Evolutionary conservation across 2,888 invertebrate genomes (phyloP).

Genomic region (Protonemura montana): DNA sequence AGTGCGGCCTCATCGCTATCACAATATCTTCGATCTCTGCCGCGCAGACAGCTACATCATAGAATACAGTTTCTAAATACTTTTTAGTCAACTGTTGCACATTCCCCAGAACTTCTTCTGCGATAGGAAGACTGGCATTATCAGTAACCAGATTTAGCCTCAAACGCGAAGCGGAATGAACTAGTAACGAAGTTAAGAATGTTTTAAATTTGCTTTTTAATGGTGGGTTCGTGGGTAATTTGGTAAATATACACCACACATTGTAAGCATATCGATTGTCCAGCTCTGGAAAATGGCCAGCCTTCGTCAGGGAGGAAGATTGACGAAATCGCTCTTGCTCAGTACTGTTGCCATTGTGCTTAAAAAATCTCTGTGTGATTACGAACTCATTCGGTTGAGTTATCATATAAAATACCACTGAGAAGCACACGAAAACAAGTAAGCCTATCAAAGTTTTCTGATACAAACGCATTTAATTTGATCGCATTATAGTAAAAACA

Average conservation of each 20-base stretch:
- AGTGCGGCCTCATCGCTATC: slow-evolving; percentile 72
- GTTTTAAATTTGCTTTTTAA: slow-evolving; percentile 63
- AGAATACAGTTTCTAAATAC: slow-evolving; percentile 56
- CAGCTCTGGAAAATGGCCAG: not conserved
- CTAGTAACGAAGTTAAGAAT: slow-evolving; percentile 62
- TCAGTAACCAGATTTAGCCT: slow-evolving; percentile 71
- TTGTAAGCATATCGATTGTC: slow-evolving; percentile 56
- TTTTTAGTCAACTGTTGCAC: slow-evolving; percentile 53
- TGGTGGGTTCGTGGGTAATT: slow-evolving; percentile 63
- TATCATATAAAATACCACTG: slow-evolving; percentile 56
- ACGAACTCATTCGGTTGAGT: slow-evolving; percentile 51
- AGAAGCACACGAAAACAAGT: slow-evolving; percentile 49
- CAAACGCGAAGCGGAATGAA: slow-evolving; percentile 62
- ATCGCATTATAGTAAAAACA: slow-evolving; percentile 21
- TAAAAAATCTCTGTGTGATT: not conserved
- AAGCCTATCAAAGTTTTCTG: slow-evolving; percentile 56
- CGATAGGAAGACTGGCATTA: slow-evolving; percentile 64
- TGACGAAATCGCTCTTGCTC: not conserved
- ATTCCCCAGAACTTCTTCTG: slow-evolving; percentile 61
- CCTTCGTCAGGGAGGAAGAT: slow-evolving; percentile 34
- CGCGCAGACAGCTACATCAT: slow-evolving; percentile 70
- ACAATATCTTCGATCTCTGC: slow-evolving; percentile 69
- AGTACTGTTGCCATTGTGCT: not conserved
- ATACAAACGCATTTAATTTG: slow-evolving; percentile 57
- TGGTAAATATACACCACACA: slow-evolving; percentile 68